Percentiles rank a stretch among this genome's conserved stretches.
phyloP scores from a whole-genome alignment of 2,797 vertebrate species.

The Nasua narica region DNA sequence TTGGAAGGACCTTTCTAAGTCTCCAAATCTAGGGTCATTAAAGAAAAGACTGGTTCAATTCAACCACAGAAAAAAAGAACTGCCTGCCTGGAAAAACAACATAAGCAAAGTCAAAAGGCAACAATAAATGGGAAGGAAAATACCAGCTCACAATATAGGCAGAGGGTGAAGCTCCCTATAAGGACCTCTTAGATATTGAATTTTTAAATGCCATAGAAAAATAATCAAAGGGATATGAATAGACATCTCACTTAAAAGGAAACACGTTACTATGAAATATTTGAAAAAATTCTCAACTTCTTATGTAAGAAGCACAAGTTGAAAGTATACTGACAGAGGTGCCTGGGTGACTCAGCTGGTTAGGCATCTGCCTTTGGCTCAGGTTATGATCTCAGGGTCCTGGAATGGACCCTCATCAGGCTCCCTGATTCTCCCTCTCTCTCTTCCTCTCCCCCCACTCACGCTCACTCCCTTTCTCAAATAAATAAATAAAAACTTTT shows the following conservation, averaged over 20 bases:
- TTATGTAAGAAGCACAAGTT: neutral
- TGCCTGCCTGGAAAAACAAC: neutral
- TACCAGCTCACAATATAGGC: neutral
- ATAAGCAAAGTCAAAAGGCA: neutral
- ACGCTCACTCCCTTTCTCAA: no score
- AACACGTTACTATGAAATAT: neutral
- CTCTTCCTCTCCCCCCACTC: no score
- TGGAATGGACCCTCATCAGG: no score
- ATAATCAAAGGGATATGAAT: neutral
- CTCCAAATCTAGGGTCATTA: neutral
- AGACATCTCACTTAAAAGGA: neutral
- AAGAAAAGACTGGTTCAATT: neutral
- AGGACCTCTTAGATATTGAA: neutral
- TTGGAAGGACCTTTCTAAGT: neutral
- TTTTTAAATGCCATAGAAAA: neutral
- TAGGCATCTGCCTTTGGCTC: no score
- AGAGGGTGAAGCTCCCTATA: neutral
- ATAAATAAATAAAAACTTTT: no score
- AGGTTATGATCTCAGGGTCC: no score
- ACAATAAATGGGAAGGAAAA: neutral
- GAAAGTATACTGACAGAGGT: neutral
- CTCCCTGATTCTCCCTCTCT: no score
- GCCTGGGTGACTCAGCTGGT: no score
- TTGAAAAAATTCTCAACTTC: neutral
- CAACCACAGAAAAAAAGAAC: neutral